These are phyloP conservation scores for Drosophila nigricruria DNA, from an alignment of 2,888 invertebrate species.

Conservation along the genomic window DNA sequence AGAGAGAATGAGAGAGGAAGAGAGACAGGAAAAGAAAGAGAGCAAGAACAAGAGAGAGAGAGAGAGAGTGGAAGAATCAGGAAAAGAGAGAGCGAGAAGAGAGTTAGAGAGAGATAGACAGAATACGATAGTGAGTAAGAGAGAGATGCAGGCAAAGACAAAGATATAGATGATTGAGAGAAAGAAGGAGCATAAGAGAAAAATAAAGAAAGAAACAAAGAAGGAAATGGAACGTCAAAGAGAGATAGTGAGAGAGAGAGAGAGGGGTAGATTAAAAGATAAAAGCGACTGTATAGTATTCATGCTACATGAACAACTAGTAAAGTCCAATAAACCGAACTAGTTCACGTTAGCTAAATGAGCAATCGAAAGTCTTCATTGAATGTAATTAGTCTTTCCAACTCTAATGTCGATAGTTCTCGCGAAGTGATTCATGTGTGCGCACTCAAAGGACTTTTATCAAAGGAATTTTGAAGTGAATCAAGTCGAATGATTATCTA, in stretches of 20 bases:
- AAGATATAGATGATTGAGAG: too few species aligned
- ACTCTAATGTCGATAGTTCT: neutral
- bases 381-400: neutral
- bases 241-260: too few species aligned
- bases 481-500: neutral
- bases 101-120: neutral
- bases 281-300: too few species aligned
- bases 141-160: too few species aligned
- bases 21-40: neutral
- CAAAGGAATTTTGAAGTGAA: neutral
- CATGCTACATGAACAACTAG: neutral
- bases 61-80: neutral
- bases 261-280: too few species aligned
- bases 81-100: too few species aligned
- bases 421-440: neutral
- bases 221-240: too few species aligned
- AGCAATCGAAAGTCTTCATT: neutral
- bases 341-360: neutral
- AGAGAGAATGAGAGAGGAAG: neutral
- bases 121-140: too few species aligned
- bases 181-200: too few species aligned
- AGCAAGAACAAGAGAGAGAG: too few species aligned
- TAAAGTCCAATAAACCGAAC: too few species aligned
- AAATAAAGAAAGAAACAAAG: too few species aligned
- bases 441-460: neutral